Base-by-base conservation (phyloP, 2,888 invertebrate species). In the Tetanocera ferruginea region DNA sequence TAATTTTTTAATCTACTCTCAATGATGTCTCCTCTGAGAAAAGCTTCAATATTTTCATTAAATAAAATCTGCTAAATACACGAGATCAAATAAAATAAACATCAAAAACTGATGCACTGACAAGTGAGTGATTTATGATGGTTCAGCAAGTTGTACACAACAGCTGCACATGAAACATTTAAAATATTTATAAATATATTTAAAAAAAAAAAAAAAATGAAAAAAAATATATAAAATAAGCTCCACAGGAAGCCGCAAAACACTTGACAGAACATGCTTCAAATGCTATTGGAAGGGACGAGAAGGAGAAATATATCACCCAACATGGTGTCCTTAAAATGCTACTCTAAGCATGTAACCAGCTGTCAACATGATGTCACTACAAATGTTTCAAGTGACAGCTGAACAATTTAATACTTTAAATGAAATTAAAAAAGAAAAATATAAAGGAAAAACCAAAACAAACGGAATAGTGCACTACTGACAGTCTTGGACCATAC, bases 121-220 rank as follows among this genome's bases (percentile, higher is more conserved):
- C 67, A 37, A 67, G 19, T 43, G 43, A 67, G 67, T 67, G 67
- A 67, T 67, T 67, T 67, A 67, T 67, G 19, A 11, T 23, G 19
- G 28, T 19, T 67, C 37, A 23, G 43, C 67, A 67, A 60, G 57
- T 60, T 28, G 57, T 60, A 9, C 28, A 23, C 57, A 25, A 9
- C 57, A 25, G 57, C 6, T 28, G 67, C 3, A 34, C 37, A 34
- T 43, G 19, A 34, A 19, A 19, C 67, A 67, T 25, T 23, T 25
- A 28, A 60, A 11, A 25, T 28, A 60, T 60, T 23, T 43, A 43
- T 37, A 37, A 37, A 37, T 37, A 6, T 6, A 6, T 6, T 37
- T 1, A 5, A 5, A 37, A 37, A 37, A 37, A 5, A 37, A 37
- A 4, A 37, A 43, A 43, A 43, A 2, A 1, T 11, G 2, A 1